Percentiles rank a stretch among this genome's conserved stretches.
phyloP scores from a whole-genome alignment of 2,888 invertebrate species.

The Hyposoter didymator region DNA sequence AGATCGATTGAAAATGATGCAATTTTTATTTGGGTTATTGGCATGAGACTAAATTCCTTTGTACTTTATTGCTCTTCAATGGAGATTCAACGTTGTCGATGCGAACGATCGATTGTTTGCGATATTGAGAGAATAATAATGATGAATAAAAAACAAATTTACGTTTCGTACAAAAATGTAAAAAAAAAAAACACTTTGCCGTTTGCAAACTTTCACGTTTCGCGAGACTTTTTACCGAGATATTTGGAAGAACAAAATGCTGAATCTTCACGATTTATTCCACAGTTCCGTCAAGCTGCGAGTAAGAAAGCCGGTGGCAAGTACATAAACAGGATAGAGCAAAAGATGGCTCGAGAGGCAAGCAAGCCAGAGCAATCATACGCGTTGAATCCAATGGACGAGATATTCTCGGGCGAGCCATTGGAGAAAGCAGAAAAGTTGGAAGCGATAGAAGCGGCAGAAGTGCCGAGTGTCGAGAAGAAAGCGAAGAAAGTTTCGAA shows the following conservation, averaged over 20 bases:
- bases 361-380: conserved; percentile 91
- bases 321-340: conserved; percentile 92
- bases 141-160: no score
- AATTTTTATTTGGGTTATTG: no score
- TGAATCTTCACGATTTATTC: conserved; percentile 63
- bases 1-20: neutral
- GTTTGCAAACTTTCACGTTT: neutral
- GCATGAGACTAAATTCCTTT: no score
- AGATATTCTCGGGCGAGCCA: conserved; percentile 90
- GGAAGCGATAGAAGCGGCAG: conserved; percentile 65
- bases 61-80: no score
- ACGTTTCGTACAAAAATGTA: neutral
- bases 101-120: no score
- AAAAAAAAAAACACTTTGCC: neutral
- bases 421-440: conserved; percentile 87
- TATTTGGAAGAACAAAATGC: neutral
- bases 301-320: conserved; percentile 89
- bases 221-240: neutral
- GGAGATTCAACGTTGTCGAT: no score
- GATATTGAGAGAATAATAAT: no score
- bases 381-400: conserved; percentile 89
- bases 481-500: conserved; percentile 72
- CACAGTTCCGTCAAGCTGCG: conserved; percentile 89
- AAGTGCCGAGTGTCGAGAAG: conserved; percentile 16
- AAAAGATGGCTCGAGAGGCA: conserved; percentile 91